phyloP scores from a whole-genome alignment of 2,888 invertebrate species.

The Lithodes maja region DNA sequence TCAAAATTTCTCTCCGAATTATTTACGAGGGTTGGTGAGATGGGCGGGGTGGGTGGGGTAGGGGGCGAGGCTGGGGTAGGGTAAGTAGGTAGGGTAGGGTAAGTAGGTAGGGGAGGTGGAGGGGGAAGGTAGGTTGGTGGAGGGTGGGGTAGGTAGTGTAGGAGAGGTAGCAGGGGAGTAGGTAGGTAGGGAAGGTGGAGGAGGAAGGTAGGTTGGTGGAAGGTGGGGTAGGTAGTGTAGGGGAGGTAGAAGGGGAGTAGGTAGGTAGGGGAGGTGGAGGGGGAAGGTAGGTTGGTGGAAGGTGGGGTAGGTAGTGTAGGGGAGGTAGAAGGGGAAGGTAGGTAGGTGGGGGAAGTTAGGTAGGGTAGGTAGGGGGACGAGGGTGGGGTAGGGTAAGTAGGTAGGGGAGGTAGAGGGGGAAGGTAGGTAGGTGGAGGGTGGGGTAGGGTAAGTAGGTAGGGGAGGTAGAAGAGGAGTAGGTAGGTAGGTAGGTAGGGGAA shows the following conservation, averaged over 20 bases:
- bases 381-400: rapidly evolving
- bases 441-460: background rate
- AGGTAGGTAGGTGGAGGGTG: background rate
- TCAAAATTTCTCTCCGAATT: conserved; percentile 9
- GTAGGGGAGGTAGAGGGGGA: background rate
- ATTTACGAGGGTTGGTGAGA: conserved; percentile 6
- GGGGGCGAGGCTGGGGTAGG: background rate
- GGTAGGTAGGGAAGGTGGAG: too few relatives aligned
- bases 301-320: too few relatives aligned
- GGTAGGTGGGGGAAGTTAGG: background rate
- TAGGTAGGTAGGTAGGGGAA: background rate
- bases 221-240: too few relatives aligned
- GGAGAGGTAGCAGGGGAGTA: too few relatives aligned
- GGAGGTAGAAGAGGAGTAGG: too few relatives aligned
- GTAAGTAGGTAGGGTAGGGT: too few relatives aligned
- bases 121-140: background rate
- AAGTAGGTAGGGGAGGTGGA: too few relatives aligned
- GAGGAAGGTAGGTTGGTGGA: too few relatives aligned
- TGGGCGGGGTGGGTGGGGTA: background rate
- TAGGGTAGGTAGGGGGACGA: rapidly evolving
- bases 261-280: too few relatives aligned
- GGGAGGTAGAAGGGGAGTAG: too few relatives aligned
- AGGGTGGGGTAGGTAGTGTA: too few relatives aligned
- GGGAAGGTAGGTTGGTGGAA: too few relatives aligned
- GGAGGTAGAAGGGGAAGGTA: rapidly evolving